phyloP scores from a whole-genome alignment of 2,113 vertebrate genomes.

The Sminthopsis crassicaudata region DNA sequence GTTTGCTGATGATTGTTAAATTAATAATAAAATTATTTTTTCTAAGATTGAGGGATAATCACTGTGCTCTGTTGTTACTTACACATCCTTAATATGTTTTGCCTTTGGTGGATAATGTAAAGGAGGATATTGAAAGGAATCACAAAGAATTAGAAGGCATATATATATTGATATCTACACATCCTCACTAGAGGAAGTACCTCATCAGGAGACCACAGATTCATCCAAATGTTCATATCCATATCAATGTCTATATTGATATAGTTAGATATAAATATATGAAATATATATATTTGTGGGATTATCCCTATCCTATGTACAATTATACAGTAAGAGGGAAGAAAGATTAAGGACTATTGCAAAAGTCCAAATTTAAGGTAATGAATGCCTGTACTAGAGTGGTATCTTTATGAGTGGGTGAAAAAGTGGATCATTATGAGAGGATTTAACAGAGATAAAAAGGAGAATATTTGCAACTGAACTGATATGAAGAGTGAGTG shows the following conservation, averaged over 20 bases:
- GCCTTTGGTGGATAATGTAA: background rate
- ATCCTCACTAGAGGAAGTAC: background rate
- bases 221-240: background rate
- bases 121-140: background rate
- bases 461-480: background rate
- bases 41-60: background rate
- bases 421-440: background rate
- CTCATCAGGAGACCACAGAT: background rate
- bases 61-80: background rate
- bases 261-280: background rate
- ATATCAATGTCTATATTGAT: background rate
- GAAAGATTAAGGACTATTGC: background rate
- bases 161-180: background rate
- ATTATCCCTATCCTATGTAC: background rate
- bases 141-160: background rate
- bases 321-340: background rate
- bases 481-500: background rate
- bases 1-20: background rate
- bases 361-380: background rate
- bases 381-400: background rate
- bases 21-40: background rate
- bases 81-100: background rate
- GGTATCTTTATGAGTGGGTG: background rate
- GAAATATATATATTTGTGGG: background rate
- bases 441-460: background rate